Conservation (phyloP, 2,113 vertebrate genomes). For the Panurus biarmicus region DNA sequence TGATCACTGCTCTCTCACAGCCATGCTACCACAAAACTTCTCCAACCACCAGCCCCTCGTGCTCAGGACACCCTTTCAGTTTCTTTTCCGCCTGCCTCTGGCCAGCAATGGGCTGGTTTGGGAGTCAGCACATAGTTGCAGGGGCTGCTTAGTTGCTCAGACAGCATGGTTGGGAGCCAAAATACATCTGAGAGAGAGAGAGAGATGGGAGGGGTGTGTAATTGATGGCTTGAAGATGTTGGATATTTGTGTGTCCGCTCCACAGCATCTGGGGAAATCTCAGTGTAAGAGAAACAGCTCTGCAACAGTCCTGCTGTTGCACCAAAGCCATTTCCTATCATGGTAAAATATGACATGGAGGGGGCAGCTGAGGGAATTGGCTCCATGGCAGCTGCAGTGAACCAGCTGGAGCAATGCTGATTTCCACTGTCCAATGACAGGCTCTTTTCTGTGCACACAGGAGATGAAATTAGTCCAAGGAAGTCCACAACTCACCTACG, state of each 20-base stretch:
- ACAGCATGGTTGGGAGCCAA: background rate
- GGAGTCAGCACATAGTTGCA: fast-evolving
- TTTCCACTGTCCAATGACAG: background rate
- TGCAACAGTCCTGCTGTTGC: background rate
- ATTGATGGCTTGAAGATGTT: background rate
- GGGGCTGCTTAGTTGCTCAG: background rate
- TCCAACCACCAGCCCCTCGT: background rate
- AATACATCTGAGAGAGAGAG: background rate
- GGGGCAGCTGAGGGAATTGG: background rate
- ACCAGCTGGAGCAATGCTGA: background rate
- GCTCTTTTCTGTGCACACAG: background rate
- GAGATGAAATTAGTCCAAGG: background rate
- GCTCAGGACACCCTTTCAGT: background rate
- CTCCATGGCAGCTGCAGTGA: background rate
- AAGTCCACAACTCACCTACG: background rate
- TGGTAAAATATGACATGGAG: background rate
- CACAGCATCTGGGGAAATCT: fast-evolving
- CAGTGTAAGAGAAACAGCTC: background rate
- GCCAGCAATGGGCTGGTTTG: background rate
- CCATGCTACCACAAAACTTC: fast-evolving
- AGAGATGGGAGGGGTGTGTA: background rate
- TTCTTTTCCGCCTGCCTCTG: background rate
- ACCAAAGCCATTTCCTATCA: background rate
- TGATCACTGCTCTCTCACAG: background rate
- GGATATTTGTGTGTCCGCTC: background rate